A percentile compares a stretch with the other conserved stretches of the same genome.
Evolutionary conservation across 2,888 invertebrate species (phyloP).

Genomic region (Busseola fusca): DNA sequence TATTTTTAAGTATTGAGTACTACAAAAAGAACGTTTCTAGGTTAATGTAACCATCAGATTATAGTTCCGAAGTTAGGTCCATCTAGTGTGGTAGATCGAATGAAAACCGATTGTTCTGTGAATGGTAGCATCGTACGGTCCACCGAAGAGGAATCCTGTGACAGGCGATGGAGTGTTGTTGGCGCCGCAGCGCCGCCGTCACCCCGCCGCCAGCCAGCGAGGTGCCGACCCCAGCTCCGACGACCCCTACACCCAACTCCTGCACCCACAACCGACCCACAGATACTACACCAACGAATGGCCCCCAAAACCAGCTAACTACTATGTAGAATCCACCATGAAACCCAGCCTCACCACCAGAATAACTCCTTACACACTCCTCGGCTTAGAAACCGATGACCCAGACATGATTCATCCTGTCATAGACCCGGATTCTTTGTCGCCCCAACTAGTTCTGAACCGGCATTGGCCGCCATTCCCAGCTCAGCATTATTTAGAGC

Average conservation of each 20-base stretch:
- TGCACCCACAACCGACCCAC: slow-evolving; percentile 82
- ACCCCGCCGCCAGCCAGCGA: slow-evolving; percentile 85
- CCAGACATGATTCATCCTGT: slow-evolving; percentile 75
- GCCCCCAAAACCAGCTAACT: slow-evolving; percentile 83
- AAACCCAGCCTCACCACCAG: slow-evolving; percentile 72
- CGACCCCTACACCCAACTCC: slow-evolving; percentile 71
- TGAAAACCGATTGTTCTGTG: slow-evolving; percentile 86
- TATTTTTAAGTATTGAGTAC: slow-evolving; percentile 34
- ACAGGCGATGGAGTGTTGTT: slow-evolving; percentile 90
- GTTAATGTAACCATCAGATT: slow-evolving; percentile 14
- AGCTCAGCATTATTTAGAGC: slow-evolving; percentile 84
- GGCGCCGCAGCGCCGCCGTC: slow-evolving; percentile 86
- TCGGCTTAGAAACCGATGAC: slow-evolving; percentile 82
- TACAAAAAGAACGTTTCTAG: slow-evolving; percentile 18
- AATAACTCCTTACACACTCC: slow-evolving; percentile 81
- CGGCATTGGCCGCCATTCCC: slow-evolving; percentile 86
- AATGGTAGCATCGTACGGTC: slow-evolving; percentile 85
- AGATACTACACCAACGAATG: slow-evolving; percentile 81
- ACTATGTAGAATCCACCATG: slow-evolving; percentile 82
- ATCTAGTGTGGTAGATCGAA: slow-evolving; percentile 69
- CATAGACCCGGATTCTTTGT: slow-evolving; percentile 80
- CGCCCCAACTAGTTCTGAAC: slow-evolving; percentile 80
- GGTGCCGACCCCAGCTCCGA: slow-evolving; percentile 83
- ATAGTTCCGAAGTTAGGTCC: slow-evolving; percentile 34
- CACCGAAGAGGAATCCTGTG: slow-evolving; percentile 90